phyloP scores from a whole-genome alignment of 2,888 invertebrate genomes.

The Rotaria sp. region DNA sequence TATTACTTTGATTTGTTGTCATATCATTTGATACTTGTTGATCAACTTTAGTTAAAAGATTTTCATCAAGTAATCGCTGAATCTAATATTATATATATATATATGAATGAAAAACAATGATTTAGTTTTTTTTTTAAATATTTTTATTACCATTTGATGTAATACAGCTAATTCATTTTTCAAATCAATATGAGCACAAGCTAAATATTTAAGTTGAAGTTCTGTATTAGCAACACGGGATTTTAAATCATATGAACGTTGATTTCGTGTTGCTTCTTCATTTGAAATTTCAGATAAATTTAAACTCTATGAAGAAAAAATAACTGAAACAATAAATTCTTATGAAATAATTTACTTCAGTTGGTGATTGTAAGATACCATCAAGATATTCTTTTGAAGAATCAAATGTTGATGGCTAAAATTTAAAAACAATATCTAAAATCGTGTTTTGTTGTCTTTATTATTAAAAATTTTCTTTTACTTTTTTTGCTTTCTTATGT shows the following conservation, averaged over 20 bases:
- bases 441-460: no score
- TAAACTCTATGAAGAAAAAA: background rate
- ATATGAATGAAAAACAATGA: background rate
- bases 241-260: background rate
- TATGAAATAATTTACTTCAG: background rate
- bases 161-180: constrained; percentile 23
- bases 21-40: background rate
- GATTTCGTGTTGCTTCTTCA: background rate
- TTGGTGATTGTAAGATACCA: constrained; percentile 1
- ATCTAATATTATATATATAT: background rate
- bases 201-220: constrained; percentile 18
- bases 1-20: background rate
- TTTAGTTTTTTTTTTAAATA: background rate
- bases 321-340: no score
- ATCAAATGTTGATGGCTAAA: background rate
- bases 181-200: constrained; percentile 23
- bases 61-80: constrained; percentile 26
- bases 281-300: constrained; percentile 7
- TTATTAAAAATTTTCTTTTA: background rate
- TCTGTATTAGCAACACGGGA: constrained; percentile 1
- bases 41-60: background rate
- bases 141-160: constrained; percentile 1
- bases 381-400: background rate
- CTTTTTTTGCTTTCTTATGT: background rate
- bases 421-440: background rate